Evolutionary conservation across 2,888 invertebrate genomes (phyloP).

Genomic region (Macaria notata): DNA sequence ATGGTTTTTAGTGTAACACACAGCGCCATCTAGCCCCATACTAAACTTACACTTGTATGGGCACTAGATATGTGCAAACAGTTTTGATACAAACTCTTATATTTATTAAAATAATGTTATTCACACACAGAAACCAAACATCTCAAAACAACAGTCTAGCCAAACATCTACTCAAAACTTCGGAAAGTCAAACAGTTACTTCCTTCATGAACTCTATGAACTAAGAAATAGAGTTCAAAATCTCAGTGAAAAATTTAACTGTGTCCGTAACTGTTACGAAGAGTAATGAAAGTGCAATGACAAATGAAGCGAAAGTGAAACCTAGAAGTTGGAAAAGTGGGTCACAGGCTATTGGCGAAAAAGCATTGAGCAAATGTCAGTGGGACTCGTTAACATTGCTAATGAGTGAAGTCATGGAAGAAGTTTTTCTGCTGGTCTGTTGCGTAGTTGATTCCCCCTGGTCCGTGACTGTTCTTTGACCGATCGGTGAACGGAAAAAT

Average conservation of each 20-base stretch:
- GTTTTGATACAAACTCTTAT: too few relatives aligned
- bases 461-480: too few relatives aligned
- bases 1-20: too few relatives aligned
- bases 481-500: too few relatives aligned
- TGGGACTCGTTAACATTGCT: slow-evolving; percentile 22
- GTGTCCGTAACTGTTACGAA: slow-evolving; percentile 33
- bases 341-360: slow-evolving; percentile 33
- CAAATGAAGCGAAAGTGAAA: slow-evolving; percentile 48
- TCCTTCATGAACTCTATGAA: slow-evolving; percentile 9
- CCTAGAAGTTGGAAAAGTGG: slow-evolving; percentile 37
- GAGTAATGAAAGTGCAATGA: slow-evolving; percentile 52
- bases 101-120: too few relatives aligned
- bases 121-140: background rate
- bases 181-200: slow-evolving; percentile 17
- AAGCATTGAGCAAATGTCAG: slow-evolving; percentile 20
- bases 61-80: too few relatives aligned
- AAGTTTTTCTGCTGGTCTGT: background rate
- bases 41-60: too few relatives aligned
- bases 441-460: background rate
- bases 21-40: too few relatives aligned
- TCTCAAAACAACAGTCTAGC: slow-evolving; percentile 6
- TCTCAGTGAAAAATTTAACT: slow-evolving; percentile 12
- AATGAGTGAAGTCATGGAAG: slow-evolving; percentile 15
- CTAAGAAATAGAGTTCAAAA: slow-evolving; percentile 13
- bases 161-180: slow-evolving; percentile 12